phyloP scores from a whole-genome alignment of 30 jellyfish, hydroid and myxozoan species.

The Sanderia malayensis region DNA sequence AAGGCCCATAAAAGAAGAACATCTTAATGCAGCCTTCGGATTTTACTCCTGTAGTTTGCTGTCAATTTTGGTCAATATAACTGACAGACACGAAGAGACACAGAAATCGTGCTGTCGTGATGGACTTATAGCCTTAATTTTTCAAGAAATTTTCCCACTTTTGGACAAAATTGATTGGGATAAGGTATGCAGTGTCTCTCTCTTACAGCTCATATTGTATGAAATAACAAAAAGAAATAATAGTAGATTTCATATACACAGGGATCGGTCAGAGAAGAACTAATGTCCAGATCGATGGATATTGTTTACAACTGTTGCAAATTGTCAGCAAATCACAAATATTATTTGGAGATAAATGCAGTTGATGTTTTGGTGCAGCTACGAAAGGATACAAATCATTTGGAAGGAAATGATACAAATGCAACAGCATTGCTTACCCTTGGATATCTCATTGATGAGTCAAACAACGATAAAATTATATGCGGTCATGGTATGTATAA shows the following conservation, averaged over 20 bases:
- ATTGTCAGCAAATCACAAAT: constrained; percentile 20
- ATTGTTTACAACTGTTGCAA: constrained; percentile 33
- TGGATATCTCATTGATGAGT: constrained; percentile 30
- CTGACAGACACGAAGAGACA: constrained; percentile 7
- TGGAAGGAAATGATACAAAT: constrained; percentile 5
- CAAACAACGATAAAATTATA: constrained; percentile 15
- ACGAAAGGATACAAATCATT: constrained; percentile 7
- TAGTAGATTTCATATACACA: neutral
- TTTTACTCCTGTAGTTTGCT: constrained; percentile 1
- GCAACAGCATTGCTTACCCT: constrained; percentile 18
- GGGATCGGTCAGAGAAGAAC: constrained; percentile 22
- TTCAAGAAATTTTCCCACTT: constrained; percentile 16
- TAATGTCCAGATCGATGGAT: constrained; percentile 21
- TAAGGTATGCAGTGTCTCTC: too few species aligned
- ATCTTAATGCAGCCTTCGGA: neutral
- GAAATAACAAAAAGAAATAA: too few species aligned
- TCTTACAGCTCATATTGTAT: too few species aligned
- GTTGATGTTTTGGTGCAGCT: constrained; percentile 5
- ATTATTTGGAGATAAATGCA: constrained; percentile 24
- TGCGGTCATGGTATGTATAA: constrained; percentile 30
- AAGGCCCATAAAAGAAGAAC: neutral
- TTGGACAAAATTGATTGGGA: neutral
- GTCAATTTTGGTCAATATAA: neutral
- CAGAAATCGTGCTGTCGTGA: constrained; percentile 27
- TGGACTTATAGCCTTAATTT: constrained; percentile 3